These are phyloP conservation scores for Mohoua ochrocephala DNA, from an alignment of 2,113 vertebrate species.

Conservation along the genomic window DNA sequence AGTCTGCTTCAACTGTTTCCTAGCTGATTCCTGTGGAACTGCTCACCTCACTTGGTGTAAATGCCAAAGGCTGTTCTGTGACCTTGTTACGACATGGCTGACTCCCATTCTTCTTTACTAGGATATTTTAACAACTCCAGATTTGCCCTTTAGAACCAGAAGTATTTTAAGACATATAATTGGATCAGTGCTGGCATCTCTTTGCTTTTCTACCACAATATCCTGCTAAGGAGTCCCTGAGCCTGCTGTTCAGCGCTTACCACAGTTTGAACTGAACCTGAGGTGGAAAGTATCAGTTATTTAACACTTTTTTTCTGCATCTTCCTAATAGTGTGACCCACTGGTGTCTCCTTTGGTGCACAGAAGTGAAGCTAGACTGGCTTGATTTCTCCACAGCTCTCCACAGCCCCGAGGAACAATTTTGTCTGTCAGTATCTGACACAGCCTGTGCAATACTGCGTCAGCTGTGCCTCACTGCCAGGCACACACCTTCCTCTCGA, in stretches of 20 bases:
- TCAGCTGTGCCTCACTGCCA: not conserved
- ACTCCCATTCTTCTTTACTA: not conserved
- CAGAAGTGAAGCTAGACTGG: not conserved
- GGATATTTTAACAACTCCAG: not conserved
- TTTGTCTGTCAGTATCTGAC: not conserved
- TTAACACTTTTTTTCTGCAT: not conserved
- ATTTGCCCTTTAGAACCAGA: not conserved
- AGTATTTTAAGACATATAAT: not conserved
- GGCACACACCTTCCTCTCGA: not conserved
- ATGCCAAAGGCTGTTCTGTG: not conserved
- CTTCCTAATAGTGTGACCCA: not conserved
- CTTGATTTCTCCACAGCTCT: not conserved
- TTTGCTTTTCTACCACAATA: not conserved
- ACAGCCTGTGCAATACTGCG: accelerated
- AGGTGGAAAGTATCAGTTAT: not conserved
- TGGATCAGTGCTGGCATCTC: not conserved
- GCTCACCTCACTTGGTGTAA: not conserved
- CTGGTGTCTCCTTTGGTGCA: not conserved
- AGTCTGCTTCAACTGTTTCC: not conserved
- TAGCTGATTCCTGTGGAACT: not conserved
- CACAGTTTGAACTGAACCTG: not conserved
- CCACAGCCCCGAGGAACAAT: not conserved
- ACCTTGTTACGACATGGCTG: not conserved
- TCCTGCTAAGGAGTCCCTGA: not conserved
- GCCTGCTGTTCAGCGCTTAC: not conserved